These are phyloP conservation scores for Sminthopsis crassicaudata DNA, from an alignment of 2,113 vertebrate genomes.

Conservation along the genomic window DNA sequence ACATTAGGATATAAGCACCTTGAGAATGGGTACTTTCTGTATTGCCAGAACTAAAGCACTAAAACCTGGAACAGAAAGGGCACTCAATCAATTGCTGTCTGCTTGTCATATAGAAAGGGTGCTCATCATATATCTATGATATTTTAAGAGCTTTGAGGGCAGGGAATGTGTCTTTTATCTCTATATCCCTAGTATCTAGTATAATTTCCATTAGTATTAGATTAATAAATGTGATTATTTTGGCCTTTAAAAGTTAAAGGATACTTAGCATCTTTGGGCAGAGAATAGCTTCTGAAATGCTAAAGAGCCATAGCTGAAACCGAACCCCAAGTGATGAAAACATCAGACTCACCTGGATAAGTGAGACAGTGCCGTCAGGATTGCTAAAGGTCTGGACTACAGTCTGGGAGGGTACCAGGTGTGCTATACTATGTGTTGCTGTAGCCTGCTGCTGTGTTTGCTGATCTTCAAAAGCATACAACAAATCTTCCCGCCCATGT, in stretches of 20 bases:
- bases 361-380: conserved; percentile 97
- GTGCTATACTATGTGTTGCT: conserved; percentile 94
- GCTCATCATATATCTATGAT: not conserved
- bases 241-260: not conserved
- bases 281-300: not conserved
- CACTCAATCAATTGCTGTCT: not conserved
- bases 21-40: not conserved
- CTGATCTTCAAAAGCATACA: conserved; percentile 98
- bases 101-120: not conserved
- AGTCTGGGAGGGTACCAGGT: conserved; percentile 96
- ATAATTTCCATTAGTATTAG: not conserved
- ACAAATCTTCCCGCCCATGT: conserved; percentile 95
- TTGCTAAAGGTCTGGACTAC: conserved; percentile 99
- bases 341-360: conserved; percentile 92
- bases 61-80: not conserved
- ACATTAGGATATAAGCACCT: too few relatives aligned
- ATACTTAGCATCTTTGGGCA: not conserved
- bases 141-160: not conserved
- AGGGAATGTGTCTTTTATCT: not conserved
- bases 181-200: not conserved
- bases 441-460: conserved; percentile 90
- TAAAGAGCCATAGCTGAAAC: not conserved
- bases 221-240: not conserved
- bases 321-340: not conserved
- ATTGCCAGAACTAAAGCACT: too few relatives aligned